Percentiles rank a stretch among this genome's conserved stretches.
These are phyloP conservation scores for Trematomus bernacchii DNA, from an alignment of 2,797 vertebrate species.

Conservation along the genomic window DNA sequence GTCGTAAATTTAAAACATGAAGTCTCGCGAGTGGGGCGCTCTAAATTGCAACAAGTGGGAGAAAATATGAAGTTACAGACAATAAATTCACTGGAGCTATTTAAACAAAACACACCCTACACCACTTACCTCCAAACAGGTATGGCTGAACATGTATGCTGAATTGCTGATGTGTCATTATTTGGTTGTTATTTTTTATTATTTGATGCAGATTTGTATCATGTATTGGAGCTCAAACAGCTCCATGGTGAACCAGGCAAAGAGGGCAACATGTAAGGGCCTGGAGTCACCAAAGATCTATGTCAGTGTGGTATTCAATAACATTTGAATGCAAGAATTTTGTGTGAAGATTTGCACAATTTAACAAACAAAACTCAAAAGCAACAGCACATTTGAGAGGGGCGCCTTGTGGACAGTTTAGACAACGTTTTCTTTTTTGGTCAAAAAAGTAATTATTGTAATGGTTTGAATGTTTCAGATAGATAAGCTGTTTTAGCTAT, in stretches of 20 bases:
- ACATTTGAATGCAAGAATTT: background rate
- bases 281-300: background rate
- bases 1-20: slow-evolving; percentile 53
- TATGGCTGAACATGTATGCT: background rate
- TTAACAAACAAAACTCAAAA: background rate
- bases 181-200: background rate
- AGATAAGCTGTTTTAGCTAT: slow-evolving; percentile 1
- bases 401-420: background rate
- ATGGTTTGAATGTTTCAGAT: slow-evolving; percentile 6
- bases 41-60: slow-evolving; percentile 23
- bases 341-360: background rate
- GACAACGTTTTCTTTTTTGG: background rate
- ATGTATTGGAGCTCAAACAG: background rate
- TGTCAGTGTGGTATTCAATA: background rate
- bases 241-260: background rate
- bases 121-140: background rate
- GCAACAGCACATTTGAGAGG: background rate
- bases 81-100: background rate
- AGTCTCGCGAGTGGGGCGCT: slow-evolving; percentile 14
- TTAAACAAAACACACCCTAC: background rate
- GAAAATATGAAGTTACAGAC: background rate
- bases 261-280: background rate
- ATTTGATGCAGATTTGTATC: background rate
- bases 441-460: background rate
- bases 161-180: no score